Base-by-base conservation (phyloP, 2,113 vertebrate genomes). In the Notothenia coriiceps region DNA sequence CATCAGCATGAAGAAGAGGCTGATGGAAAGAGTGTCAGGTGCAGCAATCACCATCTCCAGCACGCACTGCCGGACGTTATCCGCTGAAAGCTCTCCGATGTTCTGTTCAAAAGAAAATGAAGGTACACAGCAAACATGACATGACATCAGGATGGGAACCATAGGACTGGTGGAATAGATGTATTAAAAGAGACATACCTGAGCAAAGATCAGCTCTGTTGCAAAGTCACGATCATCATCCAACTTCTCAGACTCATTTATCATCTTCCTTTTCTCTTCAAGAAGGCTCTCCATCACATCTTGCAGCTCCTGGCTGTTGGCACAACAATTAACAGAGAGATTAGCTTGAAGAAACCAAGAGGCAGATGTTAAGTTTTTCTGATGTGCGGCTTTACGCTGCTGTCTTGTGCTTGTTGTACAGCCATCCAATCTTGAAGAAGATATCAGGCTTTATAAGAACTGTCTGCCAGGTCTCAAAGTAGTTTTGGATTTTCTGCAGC, bases 21-120 rank as follows among this genome's bases (percentile, higher is more conserved):
- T 96, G 90, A 99, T 94, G n/a, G 98, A 98, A 47, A 99, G 95
- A 0, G 98, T 99, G 74, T 99, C 98, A 0, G 98, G 98, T 0
- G 96, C 98, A 0, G 98, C 96, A 0, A 99, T 98, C 89, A 99
- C 92, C 96, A 99, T 99, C 91, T 99, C 98, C 91, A 99, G 13
- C 47, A 99, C 92, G 20, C 97, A 98, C 92, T 99, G 98, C 82
- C 96, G 96, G 87, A 99, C 97, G 0, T 99, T 96, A 66, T 98
- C 96, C 0, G 86, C 94, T 3, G 97, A 97, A 70, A 99, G 90
- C 70, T 99, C 97, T 1, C 97, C 97, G 2, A 96, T 95, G 63
- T 94, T 96, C 98, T 99, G 89, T 33, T 14, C 2, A 54, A 77
- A n/a, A 35, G 25, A 20, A 9, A 80, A 11, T 13, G 2, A 46